Evolutionary conservation across 2,797 vertebrate genomes (phyloP).

Genomic region (Cossypha niveicapilla): DNA sequence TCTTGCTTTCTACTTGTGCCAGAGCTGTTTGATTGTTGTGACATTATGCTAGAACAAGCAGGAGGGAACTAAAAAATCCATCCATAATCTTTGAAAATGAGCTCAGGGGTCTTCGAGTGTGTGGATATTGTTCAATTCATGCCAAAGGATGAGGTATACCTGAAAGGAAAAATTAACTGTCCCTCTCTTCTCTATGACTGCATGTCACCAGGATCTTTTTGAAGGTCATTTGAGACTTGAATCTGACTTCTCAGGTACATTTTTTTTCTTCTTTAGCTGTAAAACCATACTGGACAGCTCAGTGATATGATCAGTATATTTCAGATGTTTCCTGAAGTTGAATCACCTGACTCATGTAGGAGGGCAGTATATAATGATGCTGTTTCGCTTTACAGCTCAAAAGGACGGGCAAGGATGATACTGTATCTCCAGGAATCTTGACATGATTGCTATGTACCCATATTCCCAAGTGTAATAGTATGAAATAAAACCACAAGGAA

Average conservation of each 20-base stretch:
- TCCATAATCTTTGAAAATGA: neutral
- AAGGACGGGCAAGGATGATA: neutral
- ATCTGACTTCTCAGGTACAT: neutral
- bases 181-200: neutral
- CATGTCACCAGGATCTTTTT: neutral
- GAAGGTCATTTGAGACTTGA: neutral
- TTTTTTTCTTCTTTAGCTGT: neutral
- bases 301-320: neutral
- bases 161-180: neutral
- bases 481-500: neutral
- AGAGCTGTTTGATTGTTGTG: neutral
- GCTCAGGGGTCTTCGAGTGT: neutral
- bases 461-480: neutral
- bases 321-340: neutral
- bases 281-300: neutral
- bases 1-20: neutral
- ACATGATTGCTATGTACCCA: neutral
- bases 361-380: neutral
- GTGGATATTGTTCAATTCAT: rapidly evolving
- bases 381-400: neutral
- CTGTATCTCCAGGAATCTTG: neutral
- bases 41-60: neutral
- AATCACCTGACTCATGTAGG: neutral
- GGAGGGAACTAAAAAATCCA: neutral
- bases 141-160: neutral